Evolutionary conservation across 2,113 vertebrate species (phyloP), one percentile per base, ranked within the genome.

Genomic region (Cyrtonyx montezumae): DNA sequence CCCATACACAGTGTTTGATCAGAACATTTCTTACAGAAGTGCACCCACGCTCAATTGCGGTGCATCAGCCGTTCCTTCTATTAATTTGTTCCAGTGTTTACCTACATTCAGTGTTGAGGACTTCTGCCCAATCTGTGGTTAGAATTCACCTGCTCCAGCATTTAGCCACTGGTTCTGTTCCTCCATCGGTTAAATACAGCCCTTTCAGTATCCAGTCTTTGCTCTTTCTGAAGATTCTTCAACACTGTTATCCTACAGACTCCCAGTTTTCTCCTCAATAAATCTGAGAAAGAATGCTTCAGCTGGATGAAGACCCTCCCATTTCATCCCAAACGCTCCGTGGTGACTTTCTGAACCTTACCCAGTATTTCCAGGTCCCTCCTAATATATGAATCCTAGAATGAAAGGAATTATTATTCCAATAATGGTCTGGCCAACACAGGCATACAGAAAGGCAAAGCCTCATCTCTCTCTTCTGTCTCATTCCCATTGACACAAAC

Each of bases 21-120:
- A 89, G 87, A 96, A 63, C 67, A 70, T 83, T 28, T n/a, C 75
- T 26, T 25, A 59, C 32, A 84, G 79, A 87, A 70, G 66, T 53
- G 37, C 69, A 91, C 17, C 84, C 45, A 45, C 45, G 74, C 63
- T 63, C 45, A 67, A 49, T 34, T 25, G 73, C 11, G 53, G 81
- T 62, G 21, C 59, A 56, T 73, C 84, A 87, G 61, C 84, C 77
- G 28, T 36, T 89, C 37, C 75, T 84, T 75, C 28, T 40, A 20
- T 15, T n/a, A 53, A 81, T 18, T 45, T 42, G 0, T 71, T 48
- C 51, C 77, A 48, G 11, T 8, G 13, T 26, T 84, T 56, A 84
- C 56, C 36, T n/a, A 71, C 45, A 77, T 13, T 58, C 34, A 65
- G n/a, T 19, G 26, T 0, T 16, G 36, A 87, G 17, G 36, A 53